Conservation (phyloP, 2,888 invertebrate species). For the Dryadula phaetusa region DNA sequence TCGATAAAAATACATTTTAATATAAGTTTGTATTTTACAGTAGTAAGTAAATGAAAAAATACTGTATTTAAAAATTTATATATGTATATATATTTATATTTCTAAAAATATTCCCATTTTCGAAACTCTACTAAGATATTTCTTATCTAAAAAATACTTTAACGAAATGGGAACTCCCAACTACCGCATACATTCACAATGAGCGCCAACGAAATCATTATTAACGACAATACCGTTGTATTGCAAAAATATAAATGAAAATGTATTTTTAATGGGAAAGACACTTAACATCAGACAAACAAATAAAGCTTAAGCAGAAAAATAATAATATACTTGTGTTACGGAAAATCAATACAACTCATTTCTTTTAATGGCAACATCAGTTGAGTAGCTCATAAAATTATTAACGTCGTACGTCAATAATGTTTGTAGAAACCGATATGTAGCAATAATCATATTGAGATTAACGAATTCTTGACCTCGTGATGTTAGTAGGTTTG, state of each 20-base stretch:
- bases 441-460: neutral
- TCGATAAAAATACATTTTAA: too few relatives aligned
- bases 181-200: too few relatives aligned
- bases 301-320: conserved; percentile 18
- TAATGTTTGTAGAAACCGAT: neutral
- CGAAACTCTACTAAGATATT: too few relatives aligned
- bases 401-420: conserved; percentile 7
- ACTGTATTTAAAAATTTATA: too few relatives aligned
- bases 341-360: conserved; percentile 17
- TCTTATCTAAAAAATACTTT: too few relatives aligned
- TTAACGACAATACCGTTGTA: neutral
- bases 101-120: too few relatives aligned
- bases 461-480: too few relatives aligned
- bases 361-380: conserved; percentile 21
- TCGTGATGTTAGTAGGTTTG: too few relatives aligned
- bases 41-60: too few relatives aligned
- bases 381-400: conserved; percentile 16
- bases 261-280: conserved; percentile 15
- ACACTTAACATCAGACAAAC: conserved; percentile 17
- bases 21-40: too few relatives aligned
- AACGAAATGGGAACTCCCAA: too few relatives aligned
- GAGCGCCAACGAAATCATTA: neutral
- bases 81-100: too few relatives aligned
- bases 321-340: conserved; percentile 17
- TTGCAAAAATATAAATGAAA: conserved; percentile 13